Evolutionary conservation across 2,888 invertebrate genomes (phyloP).

Genomic region (Endotricha flammealis): DNA sequence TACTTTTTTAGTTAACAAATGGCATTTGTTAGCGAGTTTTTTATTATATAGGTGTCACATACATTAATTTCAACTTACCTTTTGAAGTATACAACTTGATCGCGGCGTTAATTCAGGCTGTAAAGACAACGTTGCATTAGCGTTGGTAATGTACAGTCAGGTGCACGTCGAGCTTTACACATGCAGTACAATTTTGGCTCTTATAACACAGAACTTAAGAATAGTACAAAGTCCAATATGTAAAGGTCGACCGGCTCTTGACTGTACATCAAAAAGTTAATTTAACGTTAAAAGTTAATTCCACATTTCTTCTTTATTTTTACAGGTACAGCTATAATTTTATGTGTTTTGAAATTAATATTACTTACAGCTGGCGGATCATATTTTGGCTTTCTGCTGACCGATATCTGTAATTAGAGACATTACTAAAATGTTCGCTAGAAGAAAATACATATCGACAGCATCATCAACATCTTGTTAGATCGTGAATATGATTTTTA

Average conservation of each 20-base stretch:
- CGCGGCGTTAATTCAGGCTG: constrained; percentile 55
- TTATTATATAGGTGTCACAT: neutral
- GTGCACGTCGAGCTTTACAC: no score
- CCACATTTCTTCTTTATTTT: neutral
- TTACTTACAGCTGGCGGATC: constrained; percentile 38
- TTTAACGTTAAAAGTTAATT: no score
- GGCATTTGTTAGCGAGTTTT: neutral
- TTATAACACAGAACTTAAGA: neutral
- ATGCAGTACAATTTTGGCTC: no score
- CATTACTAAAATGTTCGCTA: neutral
- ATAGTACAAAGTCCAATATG: no score
- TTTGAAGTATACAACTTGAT: constrained; percentile 51
- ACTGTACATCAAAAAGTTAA: no score
- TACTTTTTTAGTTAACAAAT: neutral
- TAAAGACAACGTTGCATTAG: constrained; percentile 11
- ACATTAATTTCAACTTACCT: constrained; percentile 36
- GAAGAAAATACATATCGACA: no score
- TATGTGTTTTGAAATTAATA: neutral
- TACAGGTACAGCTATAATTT: neutral
- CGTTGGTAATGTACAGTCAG: no score
- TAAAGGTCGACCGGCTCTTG: no score
- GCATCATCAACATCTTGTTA: no score
- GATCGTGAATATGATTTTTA: no score
- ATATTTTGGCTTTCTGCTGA: constrained; percentile 42
- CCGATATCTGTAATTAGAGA: constrained; percentile 39